A percentile compares a stretch with the other conserved stretches of the same genome.
These are phyloP conservation scores for Ferrisia virgata DNA, from an alignment of 2,888 invertebrate genomes.

Conservation along the genomic window DNA sequence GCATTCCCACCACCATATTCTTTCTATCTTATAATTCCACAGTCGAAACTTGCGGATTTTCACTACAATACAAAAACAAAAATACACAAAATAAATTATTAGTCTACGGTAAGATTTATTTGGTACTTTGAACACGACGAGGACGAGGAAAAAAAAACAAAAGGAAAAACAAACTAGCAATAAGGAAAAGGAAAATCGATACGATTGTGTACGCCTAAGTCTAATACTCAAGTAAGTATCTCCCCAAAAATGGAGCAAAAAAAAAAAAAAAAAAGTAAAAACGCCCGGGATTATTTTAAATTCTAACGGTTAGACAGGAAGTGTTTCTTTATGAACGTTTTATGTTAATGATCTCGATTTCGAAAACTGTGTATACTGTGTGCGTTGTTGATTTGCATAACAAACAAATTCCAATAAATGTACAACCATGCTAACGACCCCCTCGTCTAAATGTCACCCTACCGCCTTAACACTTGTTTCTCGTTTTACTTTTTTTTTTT, in stretches of 20 bases:
- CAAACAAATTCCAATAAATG: conserved; percentile 20
- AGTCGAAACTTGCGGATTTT: not conserved
- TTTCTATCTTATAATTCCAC: not conserved
- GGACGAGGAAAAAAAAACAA: not conserved
- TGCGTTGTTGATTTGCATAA: conserved; percentile 10
- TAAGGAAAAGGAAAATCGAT: not conserved
- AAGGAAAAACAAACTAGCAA: not conserved
- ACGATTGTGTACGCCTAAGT: too few relatives aligned
- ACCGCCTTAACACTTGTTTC: conserved; percentile 14
- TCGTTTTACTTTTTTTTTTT: not conserved
- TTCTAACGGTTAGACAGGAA: conserved; percentile 15
- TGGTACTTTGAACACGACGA: not conserved
- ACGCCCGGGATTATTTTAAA: not conserved
- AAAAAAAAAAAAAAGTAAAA: not conserved
- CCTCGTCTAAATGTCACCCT: not conserved
- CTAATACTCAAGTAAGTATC: too few relatives aligned
- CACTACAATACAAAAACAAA: not conserved
- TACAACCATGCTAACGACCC: conserved; percentile 8
- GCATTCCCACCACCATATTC: conserved; percentile 46
- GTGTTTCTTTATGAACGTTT: conserved; percentile 28
- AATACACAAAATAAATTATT: not conserved
- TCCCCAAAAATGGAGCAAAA: not conserved
- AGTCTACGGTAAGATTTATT: not conserved
- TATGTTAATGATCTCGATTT: conserved; percentile 28
- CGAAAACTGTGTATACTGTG: not conserved